A percentile compares a stretch with the other conserved stretches of the same genome.
These are phyloP conservation scores for Microcebus jonahi DNA, from an alignment of 2,113 vertebrate genomes.

Conservation along the genomic window DNA sequence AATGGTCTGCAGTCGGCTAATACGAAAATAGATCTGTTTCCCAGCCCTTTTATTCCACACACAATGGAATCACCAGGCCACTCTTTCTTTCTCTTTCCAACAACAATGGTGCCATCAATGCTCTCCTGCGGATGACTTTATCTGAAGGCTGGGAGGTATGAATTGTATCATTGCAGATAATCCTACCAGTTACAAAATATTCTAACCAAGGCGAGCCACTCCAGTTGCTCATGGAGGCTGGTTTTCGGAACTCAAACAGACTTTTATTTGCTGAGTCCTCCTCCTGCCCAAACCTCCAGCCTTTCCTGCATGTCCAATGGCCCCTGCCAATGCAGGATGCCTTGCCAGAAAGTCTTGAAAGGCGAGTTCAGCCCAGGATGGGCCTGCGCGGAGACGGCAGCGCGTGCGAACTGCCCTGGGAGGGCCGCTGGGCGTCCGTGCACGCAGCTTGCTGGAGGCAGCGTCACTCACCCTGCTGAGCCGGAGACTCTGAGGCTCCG, in stretches of 20 bases:
- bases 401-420: background rate
- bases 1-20: slow-evolving; percentile 56
- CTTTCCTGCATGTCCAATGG: background rate
- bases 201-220: slow-evolving; percentile 64
- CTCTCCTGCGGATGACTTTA: slow-evolving; percentile 77
- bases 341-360: background rate
- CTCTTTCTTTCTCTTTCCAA: slow-evolving; percentile 61
- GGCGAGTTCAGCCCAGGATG: background rate
- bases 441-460: background rate
- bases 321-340: background rate
- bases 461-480: background rate
- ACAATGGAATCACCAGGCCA: slow-evolving; percentile 70
- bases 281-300: background rate
- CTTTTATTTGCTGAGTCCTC: background rate
- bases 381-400: background rate
- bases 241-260: slow-evolving; percentile 6
- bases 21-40: slow-evolving; percentile 79
- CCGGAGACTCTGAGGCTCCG: background rate
- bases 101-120: slow-evolving; percentile 81
- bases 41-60: slow-evolving; percentile 78
- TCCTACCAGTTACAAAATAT: slow-evolving; percentile 72
- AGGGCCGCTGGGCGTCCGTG: too few relatives aligned
- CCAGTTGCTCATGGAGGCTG: slow-evolving; percentile 8
- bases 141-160: slow-evolving; percentile 63
- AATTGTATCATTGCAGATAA: slow-evolving; percentile 81